Conservation (phyloP, 2,797 vertebrate species). For the Tapera naevia region DNA sequence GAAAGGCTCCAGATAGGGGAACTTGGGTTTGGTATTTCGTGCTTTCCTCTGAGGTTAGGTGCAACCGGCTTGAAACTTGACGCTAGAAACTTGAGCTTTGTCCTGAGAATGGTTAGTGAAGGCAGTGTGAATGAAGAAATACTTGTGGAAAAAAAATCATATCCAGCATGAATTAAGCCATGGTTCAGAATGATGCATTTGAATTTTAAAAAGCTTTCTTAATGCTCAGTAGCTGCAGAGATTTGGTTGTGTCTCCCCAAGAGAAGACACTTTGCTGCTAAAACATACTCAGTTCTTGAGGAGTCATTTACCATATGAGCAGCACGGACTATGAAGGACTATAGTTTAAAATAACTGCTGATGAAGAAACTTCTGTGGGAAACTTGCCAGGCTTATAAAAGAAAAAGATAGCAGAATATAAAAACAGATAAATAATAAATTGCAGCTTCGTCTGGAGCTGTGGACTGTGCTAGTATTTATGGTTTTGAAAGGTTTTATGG, state of each 20-base stretch:
- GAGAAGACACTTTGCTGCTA: neutral
- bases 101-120: accelerated
- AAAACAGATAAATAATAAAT: slow-evolving; percentile 66
- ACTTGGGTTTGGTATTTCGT: neutral
- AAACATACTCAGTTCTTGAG: neutral
- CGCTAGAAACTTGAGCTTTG: neutral
- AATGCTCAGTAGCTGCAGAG: neutral
- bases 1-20: neutral
- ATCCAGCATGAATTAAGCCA: neutral
- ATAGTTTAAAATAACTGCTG: slow-evolving; percentile 54
- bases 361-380: slow-evolving; percentile 45
- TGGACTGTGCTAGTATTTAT: slow-evolving; percentile 52
- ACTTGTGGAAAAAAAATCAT: neutral
- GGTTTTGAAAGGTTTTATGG: slow-evolving; percentile 64
- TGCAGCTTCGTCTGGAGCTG: slow-evolving; percentile 31
- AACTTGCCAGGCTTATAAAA: slow-evolving; percentile 62
- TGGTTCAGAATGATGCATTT: neutral
- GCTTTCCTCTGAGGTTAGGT: neutral
- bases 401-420: slow-evolving; percentile 62
- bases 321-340: neutral
- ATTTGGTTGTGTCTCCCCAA: neutral
- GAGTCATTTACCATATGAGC: neutral
- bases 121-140: neutral
- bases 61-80: neutral
- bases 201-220: neutral